These are phyloP conservation scores for Calliopsis andreniformis DNA, from an alignment of 1,140 invertebrate species.

Conservation along the genomic window DNA sequence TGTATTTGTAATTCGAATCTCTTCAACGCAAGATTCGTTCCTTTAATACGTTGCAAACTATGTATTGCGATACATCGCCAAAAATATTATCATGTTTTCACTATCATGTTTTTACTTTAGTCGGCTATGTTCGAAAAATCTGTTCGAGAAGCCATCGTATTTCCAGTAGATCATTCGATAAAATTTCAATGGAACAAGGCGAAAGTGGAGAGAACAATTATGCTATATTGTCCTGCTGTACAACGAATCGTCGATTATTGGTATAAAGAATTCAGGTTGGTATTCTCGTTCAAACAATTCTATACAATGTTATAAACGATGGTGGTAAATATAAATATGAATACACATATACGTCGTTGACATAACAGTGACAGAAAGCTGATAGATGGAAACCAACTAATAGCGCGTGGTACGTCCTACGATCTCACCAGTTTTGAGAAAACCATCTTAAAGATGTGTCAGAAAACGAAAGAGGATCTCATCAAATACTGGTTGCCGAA, in stretches of 20 bases:
- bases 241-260: slow-evolving; percentile 91
- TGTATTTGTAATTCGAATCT: too few species aligned
- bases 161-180: slow-evolving; percentile 30
- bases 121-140: not conserved
- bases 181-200: slow-evolving; percentile 63
- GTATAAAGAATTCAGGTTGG: slow-evolving; percentile 89
- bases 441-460: slow-evolving; percentile 81
- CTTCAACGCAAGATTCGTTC: not conserved
- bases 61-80: too few species aligned
- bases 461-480: slow-evolving; percentile 80
- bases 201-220: slow-evolving; percentile 84
- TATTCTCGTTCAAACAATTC: not conserved
- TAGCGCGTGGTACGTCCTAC: slow-evolving; percentile 75
- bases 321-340: not conserved
- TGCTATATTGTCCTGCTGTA: slow-evolving; percentile 92
- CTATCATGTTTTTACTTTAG: slow-evolving; percentile 13
- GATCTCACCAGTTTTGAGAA: slow-evolving; percentile 83
- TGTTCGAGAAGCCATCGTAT: not conserved
- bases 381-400: slow-evolving; percentile 82
- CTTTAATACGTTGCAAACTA: not conserved
- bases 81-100: too few species aligned
- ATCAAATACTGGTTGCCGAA: slow-evolving; percentile 84
- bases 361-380: slow-evolving; percentile 55
- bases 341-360: not conserved
- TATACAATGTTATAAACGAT: too few species aligned